These are phyloP conservation scores for Agrotis clavis DNA, from an alignment of 2,888 invertebrate species.

Conservation along the genomic window DNA sequence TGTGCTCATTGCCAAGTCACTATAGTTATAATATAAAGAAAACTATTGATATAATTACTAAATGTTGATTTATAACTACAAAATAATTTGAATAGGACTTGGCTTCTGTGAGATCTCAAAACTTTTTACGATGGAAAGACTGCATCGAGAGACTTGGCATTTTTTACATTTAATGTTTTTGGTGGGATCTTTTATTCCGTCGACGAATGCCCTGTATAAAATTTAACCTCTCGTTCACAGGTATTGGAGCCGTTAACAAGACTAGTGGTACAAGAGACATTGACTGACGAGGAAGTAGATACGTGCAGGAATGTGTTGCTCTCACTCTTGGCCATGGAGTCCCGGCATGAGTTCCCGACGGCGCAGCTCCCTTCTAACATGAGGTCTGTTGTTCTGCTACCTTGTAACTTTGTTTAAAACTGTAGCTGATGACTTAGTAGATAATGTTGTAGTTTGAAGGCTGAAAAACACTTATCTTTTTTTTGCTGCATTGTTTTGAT, in stretches of 20 bases:
- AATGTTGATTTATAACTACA: no score
- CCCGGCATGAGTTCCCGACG: constrained; percentile 95
- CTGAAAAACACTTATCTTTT: background rate
- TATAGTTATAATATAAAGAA: no score
- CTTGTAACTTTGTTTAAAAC: constrained; percentile 6
- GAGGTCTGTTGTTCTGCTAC: constrained; percentile 79
- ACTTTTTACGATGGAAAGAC: no score
- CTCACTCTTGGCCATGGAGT: constrained; percentile 95
- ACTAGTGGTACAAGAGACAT: constrained; percentile 95
- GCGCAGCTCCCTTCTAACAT: constrained; percentile 92
- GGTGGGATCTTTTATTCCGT: no score
- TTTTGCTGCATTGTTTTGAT: background rate
- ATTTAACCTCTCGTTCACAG: constrained; percentile 80
- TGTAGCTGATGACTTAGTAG: constrained; percentile 1
- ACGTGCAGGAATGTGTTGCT: constrained; percentile 97
- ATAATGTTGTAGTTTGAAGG: background rate
- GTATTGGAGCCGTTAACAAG: constrained; percentile 95
- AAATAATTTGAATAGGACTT: no score
- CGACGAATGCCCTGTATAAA: background rate
- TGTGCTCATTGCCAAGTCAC: no score
- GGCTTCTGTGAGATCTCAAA: no score
- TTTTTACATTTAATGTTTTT: no score
- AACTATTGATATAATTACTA: no score
- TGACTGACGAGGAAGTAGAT: constrained; percentile 96
- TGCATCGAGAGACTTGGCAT: no score